A percentile compares a stretch with the other conserved stretches of the same genome.
Evolutionary conservation across 2,888 invertebrate species (phyloP).

Genomic region (Parnassius apollo): DNA sequence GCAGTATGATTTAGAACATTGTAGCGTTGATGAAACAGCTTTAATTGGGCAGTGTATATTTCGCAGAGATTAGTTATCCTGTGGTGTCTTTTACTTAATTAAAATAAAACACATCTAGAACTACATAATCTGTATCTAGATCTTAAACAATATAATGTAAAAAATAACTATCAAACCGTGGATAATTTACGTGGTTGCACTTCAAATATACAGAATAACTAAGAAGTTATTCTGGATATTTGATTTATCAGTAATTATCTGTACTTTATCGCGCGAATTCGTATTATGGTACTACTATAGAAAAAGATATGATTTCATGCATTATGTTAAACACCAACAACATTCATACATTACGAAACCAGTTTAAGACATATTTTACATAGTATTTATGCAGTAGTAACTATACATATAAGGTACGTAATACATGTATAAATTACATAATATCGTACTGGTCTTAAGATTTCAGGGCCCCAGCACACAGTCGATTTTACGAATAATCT

Average conservation of each 20-base stretch:
- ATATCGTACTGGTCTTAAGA: slow-evolving; percentile 13
- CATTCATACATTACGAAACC: slow-evolving; percentile 11
- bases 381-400: slow-evolving; percentile 10
- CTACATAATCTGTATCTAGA: no score
- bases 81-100: background rate
- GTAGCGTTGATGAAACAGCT: background rate
- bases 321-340: slow-evolving; percentile 20
- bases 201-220: background rate
- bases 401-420: slow-evolving; percentile 12
- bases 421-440: slow-evolving; percentile 6
- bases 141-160: no score
- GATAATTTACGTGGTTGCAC: background rate
- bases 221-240: no score
- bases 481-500: background rate
- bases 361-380: slow-evolving; percentile 9
- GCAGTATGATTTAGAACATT: background rate
- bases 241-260: background rate
- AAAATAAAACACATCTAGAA: no score
- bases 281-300: background rate
- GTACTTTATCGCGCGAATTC: slow-evolving; percentile 27
- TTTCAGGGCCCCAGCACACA: slow-evolving; percentile 10
- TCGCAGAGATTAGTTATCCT: background rate
- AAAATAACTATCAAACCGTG: no score
- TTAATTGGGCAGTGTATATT: slow-evolving; percentile 9
- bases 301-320: slow-evolving; percentile 7